Percentiles rank a stretch among this genome's conserved stretches.
Conservation (phyloP, 2,113 vertebrate genomes). For the Willisornis vidua region DNA sequence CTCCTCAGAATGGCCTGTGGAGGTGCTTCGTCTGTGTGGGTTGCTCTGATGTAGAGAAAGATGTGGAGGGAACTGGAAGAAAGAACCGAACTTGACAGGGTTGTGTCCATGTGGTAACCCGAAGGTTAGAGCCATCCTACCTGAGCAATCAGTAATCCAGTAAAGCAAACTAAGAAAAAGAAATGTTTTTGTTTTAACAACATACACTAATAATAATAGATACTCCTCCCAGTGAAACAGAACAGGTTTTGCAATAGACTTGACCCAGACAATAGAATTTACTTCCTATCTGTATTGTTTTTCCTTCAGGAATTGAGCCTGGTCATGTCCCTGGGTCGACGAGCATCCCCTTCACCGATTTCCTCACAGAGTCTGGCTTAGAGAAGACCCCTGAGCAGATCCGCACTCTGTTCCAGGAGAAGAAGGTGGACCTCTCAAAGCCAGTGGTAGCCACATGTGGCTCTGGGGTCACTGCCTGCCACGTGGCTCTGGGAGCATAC, state of each 20-base stretch:
- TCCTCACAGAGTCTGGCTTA: constrained; percentile 83
- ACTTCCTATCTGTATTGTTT: background rate
- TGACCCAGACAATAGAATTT: background rate
- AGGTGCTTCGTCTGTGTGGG: background rate
- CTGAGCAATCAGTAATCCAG: background rate
- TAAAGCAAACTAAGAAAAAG: background rate
- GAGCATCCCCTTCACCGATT: constrained; percentile 89
- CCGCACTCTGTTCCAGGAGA: constrained; percentile 78
- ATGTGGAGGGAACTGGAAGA: background rate
- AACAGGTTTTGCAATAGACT: background rate
- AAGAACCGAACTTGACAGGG: background rate
- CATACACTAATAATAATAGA: background rate
- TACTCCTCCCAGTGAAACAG: background rate
- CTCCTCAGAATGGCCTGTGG: background rate
- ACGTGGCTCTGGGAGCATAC: constrained; percentile 85
- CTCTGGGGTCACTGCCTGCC: constrained; percentile 92
- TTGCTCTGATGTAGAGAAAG: background rate
- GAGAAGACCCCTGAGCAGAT: constrained; percentile 81
- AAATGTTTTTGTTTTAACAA: background rate
- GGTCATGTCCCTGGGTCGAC: constrained; percentile 86
- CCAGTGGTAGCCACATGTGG: constrained; percentile 88
- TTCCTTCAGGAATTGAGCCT: constrained; percentile 81
- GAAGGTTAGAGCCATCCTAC: background rate
- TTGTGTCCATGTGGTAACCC: background rate
- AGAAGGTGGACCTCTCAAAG: constrained; percentile 81